A percentile compares a stretch with the other conserved stretches of the same genome.
Evolutionary conservation across 2,888 invertebrate genomes (phyloP).

Genomic region (Cylloceria caligata): DNA sequence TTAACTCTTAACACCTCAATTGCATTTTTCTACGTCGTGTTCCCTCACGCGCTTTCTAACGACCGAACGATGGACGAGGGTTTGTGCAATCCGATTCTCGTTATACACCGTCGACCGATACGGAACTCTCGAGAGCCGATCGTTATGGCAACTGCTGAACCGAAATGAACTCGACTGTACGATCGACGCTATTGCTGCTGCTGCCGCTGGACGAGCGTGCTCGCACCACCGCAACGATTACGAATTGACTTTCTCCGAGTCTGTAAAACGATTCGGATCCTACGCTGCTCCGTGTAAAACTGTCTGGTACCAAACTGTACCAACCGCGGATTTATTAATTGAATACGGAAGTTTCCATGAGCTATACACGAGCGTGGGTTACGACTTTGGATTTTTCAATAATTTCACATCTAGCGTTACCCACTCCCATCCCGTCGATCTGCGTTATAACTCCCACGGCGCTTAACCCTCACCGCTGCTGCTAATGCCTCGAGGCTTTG

Average conservation of each 20-base stretch:
- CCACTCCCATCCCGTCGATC: not conserved
- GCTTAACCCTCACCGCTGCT: not conserved
- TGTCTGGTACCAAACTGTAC: constrained; percentile 14
- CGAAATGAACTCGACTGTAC: constrained; percentile 52
- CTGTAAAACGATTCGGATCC: constrained; percentile 40
- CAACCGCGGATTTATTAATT: constrained; percentile 9
- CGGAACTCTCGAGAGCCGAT: constrained; percentile 49
- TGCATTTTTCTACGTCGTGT: not conserved
- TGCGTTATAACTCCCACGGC: too few species aligned
- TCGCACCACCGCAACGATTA: constrained; percentile 47
- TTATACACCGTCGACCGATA: constrained; percentile 37
- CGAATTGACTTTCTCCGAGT: constrained; percentile 64
- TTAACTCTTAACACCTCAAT: not conserved
- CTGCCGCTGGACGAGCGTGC: not conserved
- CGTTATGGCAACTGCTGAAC: constrained; percentile 59
- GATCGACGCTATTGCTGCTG: constrained; percentile 33
- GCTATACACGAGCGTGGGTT: not conserved
- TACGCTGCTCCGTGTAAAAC: not conserved
- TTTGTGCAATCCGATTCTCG: constrained; percentile 60
- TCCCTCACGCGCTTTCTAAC: not conserved
- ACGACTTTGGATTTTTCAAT: constrained; percentile 1
- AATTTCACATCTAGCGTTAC: constrained; percentile 9
- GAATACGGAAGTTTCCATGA: constrained; percentile 7
- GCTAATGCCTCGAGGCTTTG: constrained; percentile 3
- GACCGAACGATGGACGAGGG: not conserved